Conservation (phyloP, 2,113 vertebrate genomes). For the Mungos mungo region DNA sequence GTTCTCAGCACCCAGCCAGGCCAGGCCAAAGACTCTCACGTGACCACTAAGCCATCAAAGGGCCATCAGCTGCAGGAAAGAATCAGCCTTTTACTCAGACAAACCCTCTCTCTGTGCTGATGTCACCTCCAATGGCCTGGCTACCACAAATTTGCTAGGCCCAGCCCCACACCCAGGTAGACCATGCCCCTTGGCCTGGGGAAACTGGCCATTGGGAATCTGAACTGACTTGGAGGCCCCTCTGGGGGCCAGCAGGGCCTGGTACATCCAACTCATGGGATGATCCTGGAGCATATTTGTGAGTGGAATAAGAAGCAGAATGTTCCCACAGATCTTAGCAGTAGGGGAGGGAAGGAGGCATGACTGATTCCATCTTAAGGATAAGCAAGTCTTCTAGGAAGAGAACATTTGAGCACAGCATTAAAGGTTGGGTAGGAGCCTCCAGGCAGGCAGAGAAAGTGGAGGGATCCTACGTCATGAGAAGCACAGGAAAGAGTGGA, state of each 20-base stretch:
- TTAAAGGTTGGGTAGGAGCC: neutral
- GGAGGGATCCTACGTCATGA: neutral
- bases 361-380: neutral
- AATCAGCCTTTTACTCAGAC: neutral
- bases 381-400: neutral
- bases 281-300: neutral
- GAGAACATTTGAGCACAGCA: neutral
- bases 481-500: neutral
- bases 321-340: neutral
- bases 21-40: neutral
- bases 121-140: neutral
- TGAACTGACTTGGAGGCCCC: neutral
- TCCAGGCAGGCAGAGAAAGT: neutral
- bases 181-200: neutral
- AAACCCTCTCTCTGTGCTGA: neutral
- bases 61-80: neutral
- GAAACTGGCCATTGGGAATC: neutral
- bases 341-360: neutral
- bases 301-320: neutral
- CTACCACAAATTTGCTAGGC: neutral
- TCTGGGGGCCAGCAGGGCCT: neutral
- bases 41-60: slow-evolving; percentile 36
- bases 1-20: slow-evolving; percentile 20
- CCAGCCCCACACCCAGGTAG: neutral
- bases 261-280: neutral